These are phyloP conservation scores for Oscheius sp. DNA, from an alignment of 2,888 invertebrate genomes.

Conservation along the genomic window DNA sequence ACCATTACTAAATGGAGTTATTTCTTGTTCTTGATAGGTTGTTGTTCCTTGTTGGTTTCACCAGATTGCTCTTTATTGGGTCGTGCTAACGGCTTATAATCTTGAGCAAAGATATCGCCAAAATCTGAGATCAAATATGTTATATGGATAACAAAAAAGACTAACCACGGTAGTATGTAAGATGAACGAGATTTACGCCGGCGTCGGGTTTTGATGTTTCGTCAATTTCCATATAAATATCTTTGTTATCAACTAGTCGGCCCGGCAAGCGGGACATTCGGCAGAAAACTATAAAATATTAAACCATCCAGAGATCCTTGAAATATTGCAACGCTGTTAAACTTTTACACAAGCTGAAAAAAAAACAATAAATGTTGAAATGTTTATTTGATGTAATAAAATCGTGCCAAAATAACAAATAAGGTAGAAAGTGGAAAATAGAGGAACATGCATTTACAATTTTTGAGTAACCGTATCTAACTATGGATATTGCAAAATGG, in stretches of 20 bases:
- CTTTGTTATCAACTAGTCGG: background rate
- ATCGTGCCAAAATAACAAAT: no score
- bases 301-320: background rate
- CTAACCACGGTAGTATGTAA: slow-evolving; percentile 28
- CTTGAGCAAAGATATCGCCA: slow-evolving; percentile 21
- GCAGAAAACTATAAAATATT: background rate
- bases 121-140: slow-evolving; percentile 12
- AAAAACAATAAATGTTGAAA: background rate
- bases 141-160: background rate
- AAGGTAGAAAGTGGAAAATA: no score
- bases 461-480: slow-evolving; percentile 3
- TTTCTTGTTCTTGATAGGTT: slow-evolving; percentile 4
- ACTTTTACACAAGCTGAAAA: background rate
- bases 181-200: slow-evolving; percentile 28
- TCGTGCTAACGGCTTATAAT: background rate
- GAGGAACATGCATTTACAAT: no score
- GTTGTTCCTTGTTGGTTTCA: background rate
- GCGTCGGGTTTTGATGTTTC: slow-evolving; percentile 19
- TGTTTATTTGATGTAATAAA: background rate
- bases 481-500: slow-evolving; percentile 8
- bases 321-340: background rate
- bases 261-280: slow-evolving; percentile 30
- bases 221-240: slow-evolving; percentile 24
- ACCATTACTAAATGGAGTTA: background rate
- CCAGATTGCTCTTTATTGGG: background rate